These are phyloP conservation scores for Carcina quercana DNA, from an alignment of 2,888 invertebrate species.

Conservation along the genomic window DNA sequence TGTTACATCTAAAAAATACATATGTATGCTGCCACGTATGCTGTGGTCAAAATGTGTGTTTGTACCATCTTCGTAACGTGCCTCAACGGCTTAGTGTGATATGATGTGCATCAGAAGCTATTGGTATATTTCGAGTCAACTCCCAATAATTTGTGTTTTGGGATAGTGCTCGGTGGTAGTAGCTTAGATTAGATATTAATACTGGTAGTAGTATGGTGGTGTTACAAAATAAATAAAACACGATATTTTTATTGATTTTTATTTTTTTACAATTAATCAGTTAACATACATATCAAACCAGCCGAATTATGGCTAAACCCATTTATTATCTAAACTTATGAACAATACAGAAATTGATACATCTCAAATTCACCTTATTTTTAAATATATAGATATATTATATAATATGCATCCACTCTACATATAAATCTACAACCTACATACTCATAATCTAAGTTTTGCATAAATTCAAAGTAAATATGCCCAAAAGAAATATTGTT, in stretches of 20 bases:
- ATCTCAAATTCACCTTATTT: constrained; percentile 72
- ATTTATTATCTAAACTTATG: constrained; percentile 74
- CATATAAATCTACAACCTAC: constrained; percentile 74
- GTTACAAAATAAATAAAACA: constrained; percentile 58
- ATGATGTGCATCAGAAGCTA: too few relatives aligned
- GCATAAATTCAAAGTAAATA: constrained; percentile 75
- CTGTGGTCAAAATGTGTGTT: too few relatives aligned
- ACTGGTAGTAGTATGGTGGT: too few relatives aligned
- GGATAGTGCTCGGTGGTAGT: too few relatives aligned
- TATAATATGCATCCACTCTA: constrained; percentile 72
- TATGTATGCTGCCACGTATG: too few relatives aligned
- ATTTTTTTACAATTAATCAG: constrained; percentile 73
- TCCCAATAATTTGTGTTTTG: too few relatives aligned
- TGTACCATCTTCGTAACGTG: too few relatives aligned
- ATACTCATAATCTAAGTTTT: constrained; percentile 72
- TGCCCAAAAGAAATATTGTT: constrained; percentile 75
- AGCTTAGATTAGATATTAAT: too few relatives aligned
- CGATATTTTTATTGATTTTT: constrained; percentile 47
- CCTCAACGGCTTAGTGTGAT: too few relatives aligned
- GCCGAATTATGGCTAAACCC: constrained; percentile 75
- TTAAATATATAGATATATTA: constrained; percentile 71
- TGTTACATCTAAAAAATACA: too few relatives aligned
- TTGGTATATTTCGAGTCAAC: too few relatives aligned
- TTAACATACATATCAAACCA: constrained; percentile 75
- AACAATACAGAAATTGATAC: constrained; percentile 75